A percentile compares a stretch with the other conserved stretches of the same genome.
These are phyloP conservation scores for Helarctos malayanus DNA, from an alignment of 2,797 vertebrate genomes.

Conservation along the genomic window DNA sequence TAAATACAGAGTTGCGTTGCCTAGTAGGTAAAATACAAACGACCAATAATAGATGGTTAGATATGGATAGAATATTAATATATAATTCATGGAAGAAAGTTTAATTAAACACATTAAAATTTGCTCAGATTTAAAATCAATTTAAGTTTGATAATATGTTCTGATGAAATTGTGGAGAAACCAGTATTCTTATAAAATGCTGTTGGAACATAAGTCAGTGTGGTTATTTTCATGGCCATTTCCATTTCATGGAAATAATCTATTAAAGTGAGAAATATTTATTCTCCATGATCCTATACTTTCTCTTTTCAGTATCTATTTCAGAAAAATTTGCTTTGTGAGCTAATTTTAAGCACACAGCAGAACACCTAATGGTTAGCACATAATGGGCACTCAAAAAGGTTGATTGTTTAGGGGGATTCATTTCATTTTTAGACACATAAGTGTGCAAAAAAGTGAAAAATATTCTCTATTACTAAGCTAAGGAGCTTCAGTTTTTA, in stretches of 20 bases:
- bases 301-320: not conserved
- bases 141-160: not conserved
- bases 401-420: not conserved
- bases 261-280: not conserved
- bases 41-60: not conserved
- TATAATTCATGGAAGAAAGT: not conserved
- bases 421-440: not conserved
- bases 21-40: not conserved
- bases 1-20: not conserved
- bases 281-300: not conserved
- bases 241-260: not conserved
- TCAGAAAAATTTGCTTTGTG: not conserved
- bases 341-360: not conserved
- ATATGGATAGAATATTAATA: not conserved
- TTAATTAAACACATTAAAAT: conserved; percentile 36
- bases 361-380: not conserved
- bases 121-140: not conserved
- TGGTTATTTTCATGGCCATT: not conserved
- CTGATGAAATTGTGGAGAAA: not conserved
- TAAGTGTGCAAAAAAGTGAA: not conserved
- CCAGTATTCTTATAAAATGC: not conserved
- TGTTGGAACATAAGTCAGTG: not conserved
- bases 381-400: not conserved
- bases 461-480: not conserved
- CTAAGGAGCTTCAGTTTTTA: not conserved